These are phyloP conservation scores for Diplazon laetatorius DNA, from an alignment of 2,888 invertebrate genomes.

Conservation along the genomic window DNA sequence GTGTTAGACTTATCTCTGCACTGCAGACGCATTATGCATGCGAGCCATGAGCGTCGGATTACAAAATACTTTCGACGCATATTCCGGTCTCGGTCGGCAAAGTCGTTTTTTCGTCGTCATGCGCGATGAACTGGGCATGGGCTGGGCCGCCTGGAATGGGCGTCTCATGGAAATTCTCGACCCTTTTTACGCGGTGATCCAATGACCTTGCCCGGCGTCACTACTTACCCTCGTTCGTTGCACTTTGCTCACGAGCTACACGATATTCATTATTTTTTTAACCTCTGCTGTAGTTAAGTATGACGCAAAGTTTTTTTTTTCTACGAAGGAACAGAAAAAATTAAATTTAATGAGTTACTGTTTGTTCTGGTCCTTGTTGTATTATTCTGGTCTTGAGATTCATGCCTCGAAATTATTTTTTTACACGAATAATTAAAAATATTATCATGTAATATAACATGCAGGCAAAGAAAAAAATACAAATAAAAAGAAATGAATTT, in stretches of 20 bases:
- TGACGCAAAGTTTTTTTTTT: slow-evolving; percentile 14
- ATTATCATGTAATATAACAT: background rate
- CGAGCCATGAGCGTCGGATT: background rate
- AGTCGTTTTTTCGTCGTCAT: background rate
- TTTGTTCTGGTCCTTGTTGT: too few relatives aligned
- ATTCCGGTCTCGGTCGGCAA: background rate
- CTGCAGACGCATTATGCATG: slow-evolving; percentile 9
- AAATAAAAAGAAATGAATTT: too few relatives aligned
- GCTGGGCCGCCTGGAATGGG: background rate
- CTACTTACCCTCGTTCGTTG: background rate
- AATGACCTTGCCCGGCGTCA: background rate
- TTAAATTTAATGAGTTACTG: too few relatives aligned
- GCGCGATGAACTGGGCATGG: background rate
- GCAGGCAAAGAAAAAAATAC: too few relatives aligned
- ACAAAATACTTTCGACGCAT: background rate
- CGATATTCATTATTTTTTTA: background rate
- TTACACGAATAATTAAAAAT: background rate
- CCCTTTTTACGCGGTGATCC: slow-evolving; percentile 4
- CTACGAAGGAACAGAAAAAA: background rate
- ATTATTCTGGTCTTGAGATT: too few relatives aligned
- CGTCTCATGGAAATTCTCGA: slow-evolving; percentile 15
- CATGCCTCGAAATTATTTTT: slow-evolving; percentile 10
- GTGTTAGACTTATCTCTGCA: background rate
- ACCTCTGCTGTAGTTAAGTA: too few relatives aligned
- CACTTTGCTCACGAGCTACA: background rate